These are phyloP conservation scores for Papilio demoleus DNA, from an alignment of 2,888 invertebrate genomes.

Conservation along the genomic window DNA sequence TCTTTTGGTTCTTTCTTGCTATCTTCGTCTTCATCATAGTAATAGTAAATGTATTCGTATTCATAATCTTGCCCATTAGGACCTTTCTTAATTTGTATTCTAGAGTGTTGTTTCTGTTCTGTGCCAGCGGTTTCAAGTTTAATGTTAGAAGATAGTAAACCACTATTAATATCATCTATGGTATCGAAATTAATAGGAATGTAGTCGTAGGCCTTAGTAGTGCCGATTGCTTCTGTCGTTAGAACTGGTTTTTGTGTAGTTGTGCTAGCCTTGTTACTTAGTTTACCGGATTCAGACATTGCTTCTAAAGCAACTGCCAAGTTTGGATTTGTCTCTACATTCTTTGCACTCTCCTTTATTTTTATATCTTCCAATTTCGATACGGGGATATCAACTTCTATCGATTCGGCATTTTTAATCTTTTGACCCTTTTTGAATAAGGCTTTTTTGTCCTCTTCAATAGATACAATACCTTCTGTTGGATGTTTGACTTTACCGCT, in stretches of 20 bases:
- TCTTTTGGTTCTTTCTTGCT: conserved; percentile 68
- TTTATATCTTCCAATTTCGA: conserved; percentile 78
- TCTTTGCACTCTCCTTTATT: conserved; percentile 79
- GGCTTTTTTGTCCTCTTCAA: conserved; percentile 76
- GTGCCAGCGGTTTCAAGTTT: conserved; percentile 86
- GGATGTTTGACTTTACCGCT: conserved; percentile 70
- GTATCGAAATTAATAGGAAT: conserved; percentile 79
- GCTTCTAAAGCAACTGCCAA: conserved; percentile 76
- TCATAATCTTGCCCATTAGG: conserved; percentile 96
- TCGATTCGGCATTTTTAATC: conserved; percentile 69
- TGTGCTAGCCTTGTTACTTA: conserved; percentile 67
- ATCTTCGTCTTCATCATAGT: conserved; percentile 92
- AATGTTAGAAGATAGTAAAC: conserved; percentile 77
- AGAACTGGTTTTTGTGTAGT: conserved; percentile 83
- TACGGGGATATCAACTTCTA: conserved; percentile 77
- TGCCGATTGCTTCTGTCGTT: conserved; percentile 76
- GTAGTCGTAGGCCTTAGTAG: conserved; percentile 70
- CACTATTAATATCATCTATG: conserved; percentile 78
- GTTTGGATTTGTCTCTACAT: conserved; percentile 72
- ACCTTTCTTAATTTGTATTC: conserved; percentile 93
- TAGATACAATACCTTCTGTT: conserved; percentile 74
- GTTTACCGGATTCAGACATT: conserved; percentile 77
- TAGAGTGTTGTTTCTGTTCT: conserved; percentile 87
- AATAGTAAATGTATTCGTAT: conserved; percentile 96
- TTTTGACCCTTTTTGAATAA: conserved; percentile 68